These are phyloP conservation scores for Gallinago stenura DNA, from an alignment of 2,797 vertebrate species.

Conservation along the genomic window DNA sequence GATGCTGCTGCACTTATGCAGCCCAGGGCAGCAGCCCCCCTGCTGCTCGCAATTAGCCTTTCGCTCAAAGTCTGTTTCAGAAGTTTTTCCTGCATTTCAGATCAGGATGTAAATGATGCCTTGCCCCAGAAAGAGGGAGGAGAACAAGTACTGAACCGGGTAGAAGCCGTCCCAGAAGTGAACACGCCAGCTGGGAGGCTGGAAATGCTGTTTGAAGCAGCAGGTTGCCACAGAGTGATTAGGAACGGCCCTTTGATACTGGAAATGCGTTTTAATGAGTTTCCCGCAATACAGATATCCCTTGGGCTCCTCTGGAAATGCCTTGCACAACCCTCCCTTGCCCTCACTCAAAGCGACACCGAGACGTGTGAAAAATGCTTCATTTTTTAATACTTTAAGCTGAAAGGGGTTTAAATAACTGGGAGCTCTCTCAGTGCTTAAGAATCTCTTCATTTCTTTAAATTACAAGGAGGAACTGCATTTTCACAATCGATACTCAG, in stretches of 20 bases:
- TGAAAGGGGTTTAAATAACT: neutral
- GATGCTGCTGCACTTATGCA: fast-evolving
- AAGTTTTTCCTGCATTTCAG: neutral
- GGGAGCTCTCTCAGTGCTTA: neutral
- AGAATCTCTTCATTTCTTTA: neutral
- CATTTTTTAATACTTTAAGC: neutral
- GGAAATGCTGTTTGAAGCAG: neutral
- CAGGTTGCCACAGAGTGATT: neutral
- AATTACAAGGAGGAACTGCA: neutral
- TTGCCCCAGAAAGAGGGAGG: neutral
- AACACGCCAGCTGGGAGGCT: neutral
- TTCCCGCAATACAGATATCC: neutral
- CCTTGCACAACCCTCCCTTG: neutral
- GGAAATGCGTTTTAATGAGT: neutral
- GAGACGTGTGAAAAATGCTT: neutral
- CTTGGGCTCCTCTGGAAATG: neutral
- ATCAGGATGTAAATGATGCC: neutral
- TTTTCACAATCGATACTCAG: neutral
- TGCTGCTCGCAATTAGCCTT: fast-evolving
- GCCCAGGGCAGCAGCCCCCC: fast-evolving
- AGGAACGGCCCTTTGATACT: neutral
- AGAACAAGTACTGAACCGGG: neutral
- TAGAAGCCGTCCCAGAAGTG: neutral
- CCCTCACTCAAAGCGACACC: neutral
- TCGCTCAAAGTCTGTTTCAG: neutral